A percentile compares a stretch with the other conserved stretches of the same genome.
Conservation (phyloP, 2,797 vertebrate species). For the Aplochiton taeniatus region DNA sequence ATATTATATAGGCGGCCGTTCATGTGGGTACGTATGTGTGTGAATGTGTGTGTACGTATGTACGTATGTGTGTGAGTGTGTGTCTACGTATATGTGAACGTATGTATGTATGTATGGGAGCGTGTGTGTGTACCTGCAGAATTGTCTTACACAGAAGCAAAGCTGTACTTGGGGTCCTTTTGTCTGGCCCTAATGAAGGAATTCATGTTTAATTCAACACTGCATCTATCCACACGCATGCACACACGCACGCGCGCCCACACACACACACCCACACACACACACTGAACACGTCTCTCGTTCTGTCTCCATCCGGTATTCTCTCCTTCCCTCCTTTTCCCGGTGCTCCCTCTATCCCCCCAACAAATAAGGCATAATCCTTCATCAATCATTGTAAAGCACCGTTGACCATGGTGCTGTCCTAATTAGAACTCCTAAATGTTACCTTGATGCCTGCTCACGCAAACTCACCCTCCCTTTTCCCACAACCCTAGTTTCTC, state of each 20-base stretch:
- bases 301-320: constrained; percentile 24
- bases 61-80: constrained; percentile 12
- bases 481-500: constrained; percentile 18
- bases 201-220: constrained; percentile 86
- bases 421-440: constrained; percentile 77
- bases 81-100: constrained; percentile 10
- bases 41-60: neutral
- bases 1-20: neutral
- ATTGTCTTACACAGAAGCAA: constrained; percentile 50
- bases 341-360: constrained; percentile 46
- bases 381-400: constrained; percentile 86
- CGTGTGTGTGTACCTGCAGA: constrained; percentile 38
- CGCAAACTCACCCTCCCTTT: constrained; percentile 43
- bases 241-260: constrained; percentile 46
- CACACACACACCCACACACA: constrained; percentile 47
- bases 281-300: constrained; percentile 22
- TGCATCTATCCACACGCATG: constrained; percentile 45
- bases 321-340: constrained; percentile 51
- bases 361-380: constrained; percentile 76
- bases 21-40: neutral
- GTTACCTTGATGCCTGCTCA: constrained; percentile 73
- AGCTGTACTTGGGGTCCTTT: constrained; percentile 61
- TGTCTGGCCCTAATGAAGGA: constrained; percentile 79
- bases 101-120: constrained; percentile 16
- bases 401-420: constrained; percentile 76